A percentile compares a stretch with the other conserved stretches of the same genome.
phyloP scores from a whole-genome alignment of 2,797 vertebrate genomes.

The Naso thynnoides region DNA sequence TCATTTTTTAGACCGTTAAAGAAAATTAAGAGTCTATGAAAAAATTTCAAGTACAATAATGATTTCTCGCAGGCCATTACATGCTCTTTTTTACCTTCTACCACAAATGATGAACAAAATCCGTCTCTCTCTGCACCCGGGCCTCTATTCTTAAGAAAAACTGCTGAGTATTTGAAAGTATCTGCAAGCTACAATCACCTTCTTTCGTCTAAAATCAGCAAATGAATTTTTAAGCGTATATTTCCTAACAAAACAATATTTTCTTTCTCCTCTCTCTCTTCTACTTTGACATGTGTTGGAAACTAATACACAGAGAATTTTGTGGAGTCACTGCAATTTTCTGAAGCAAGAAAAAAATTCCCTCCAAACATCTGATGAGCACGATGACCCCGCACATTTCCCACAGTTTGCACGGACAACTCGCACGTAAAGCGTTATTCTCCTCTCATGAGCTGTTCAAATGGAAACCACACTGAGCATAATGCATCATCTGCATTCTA shows the following conservation, averaged over 20 bases:
- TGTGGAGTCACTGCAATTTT: constrained; percentile 14
- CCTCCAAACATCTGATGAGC: constrained; percentile 32
- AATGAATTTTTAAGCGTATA: constrained; percentile 25
- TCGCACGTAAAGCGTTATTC: constrained; percentile 50
- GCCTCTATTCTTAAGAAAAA: constrained; percentile 25
- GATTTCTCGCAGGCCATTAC: constrained; percentile 9
- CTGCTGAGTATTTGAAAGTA: constrained; percentile 15
- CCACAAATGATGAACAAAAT: constrained; percentile 23
- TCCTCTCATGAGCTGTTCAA: constrained; percentile 63
- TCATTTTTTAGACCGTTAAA: constrained; percentile 1
- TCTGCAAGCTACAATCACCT: constrained; percentile 2
- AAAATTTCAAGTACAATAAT: neutral
- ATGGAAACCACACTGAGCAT: constrained; percentile 66
- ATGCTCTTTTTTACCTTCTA: constrained; percentile 6
- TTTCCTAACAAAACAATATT: constrained; percentile 22
- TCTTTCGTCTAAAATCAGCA: constrained; percentile 21
- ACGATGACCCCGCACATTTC: constrained; percentile 47
- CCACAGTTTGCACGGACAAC: constrained; percentile 55
- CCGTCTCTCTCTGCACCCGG: constrained; percentile 8
- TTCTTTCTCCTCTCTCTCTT: neutral
- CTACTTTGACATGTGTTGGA: neutral
- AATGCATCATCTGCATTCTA: constrained; percentile 82
- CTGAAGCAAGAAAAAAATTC: constrained; percentile 1
- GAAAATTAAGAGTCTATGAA: constrained; percentile 8
- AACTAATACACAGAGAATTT: constrained; percentile 18